These are phyloP conservation scores for Latheticus oryzae DNA, from an alignment of 2,888 invertebrate genomes.

Conservation along the genomic window DNA sequence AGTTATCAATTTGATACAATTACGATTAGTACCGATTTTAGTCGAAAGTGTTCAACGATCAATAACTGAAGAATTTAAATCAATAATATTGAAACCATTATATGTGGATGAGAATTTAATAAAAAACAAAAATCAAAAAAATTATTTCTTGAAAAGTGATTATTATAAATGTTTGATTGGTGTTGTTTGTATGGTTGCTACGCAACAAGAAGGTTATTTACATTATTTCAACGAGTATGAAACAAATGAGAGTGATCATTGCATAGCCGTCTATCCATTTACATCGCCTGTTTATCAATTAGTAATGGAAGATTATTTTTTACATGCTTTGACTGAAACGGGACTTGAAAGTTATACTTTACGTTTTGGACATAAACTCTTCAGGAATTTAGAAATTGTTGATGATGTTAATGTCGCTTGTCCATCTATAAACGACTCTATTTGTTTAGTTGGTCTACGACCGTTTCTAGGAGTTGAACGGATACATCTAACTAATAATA, in stretches of 20 bases:
- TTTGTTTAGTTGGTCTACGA: slow-evolving; percentile 75
- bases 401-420: slow-evolving; percentile 67
- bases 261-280: slow-evolving; percentile 76
- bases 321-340: slow-evolving; percentile 81
- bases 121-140: slow-evolving; percentile 44
- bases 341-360: slow-evolving; percentile 83
- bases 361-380: slow-evolving; percentile 72
- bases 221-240: slow-evolving; percentile 73
- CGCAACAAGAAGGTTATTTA: slow-evolving; percentile 77
- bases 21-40: slow-evolving; percentile 65
- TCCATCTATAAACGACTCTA: slow-evolving; percentile 71
- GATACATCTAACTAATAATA: slow-evolving; percentile 66
- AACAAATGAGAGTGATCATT: slow-evolving; percentile 62
- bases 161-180: slow-evolving; percentile 71
- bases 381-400: slow-evolving; percentile 66
- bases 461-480: slow-evolving; percentile 75
- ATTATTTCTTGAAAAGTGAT: slow-evolving; percentile 66
- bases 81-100: slow-evolving; percentile 67
- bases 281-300: slow-evolving; percentile 77
- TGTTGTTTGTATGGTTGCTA: slow-evolving; percentile 73
- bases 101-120: slow-evolving; percentile 60
- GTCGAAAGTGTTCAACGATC: slow-evolving; percentile 63
- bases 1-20: slow-evolving; percentile 62
- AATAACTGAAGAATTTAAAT: slow-evolving; percentile 68
- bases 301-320: slow-evolving; percentile 73